Evolutionary conservation across 2,888 invertebrate genomes (phyloP).

Genomic region (Mesorhabditis spiculigera): DNA sequence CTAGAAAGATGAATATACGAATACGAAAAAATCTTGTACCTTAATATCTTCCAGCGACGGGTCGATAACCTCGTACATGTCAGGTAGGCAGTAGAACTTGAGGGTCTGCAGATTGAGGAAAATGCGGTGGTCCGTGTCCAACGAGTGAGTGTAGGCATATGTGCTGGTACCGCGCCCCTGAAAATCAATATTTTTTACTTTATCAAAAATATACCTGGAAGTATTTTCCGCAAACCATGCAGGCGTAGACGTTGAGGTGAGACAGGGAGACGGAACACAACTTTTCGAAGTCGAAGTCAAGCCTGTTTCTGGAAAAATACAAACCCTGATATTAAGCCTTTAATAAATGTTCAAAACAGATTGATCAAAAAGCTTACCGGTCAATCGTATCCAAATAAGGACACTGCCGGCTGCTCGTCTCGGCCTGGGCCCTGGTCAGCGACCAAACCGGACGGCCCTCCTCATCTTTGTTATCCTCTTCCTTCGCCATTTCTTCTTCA

Average conservation of each 20-base stretch:
- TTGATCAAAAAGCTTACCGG: slow-evolving; percentile 63
- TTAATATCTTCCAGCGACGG: slow-evolving; percentile 90
- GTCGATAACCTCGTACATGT: slow-evolving; percentile 98
- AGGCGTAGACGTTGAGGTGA: slow-evolving; percentile 97
- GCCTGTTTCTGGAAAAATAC: slow-evolving; percentile 68
- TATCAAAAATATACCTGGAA: slow-evolving; percentile 68
- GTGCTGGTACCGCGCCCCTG: slow-evolving; percentile 93
- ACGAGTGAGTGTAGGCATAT: slow-evolving; percentile 97
- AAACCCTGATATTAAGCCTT: slow-evolving; percentile 6
- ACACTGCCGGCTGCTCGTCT: slow-evolving; percentile 64
- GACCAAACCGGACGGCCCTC: slow-evolving; percentile 50
- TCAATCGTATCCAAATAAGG: slow-evolving; percentile 98
- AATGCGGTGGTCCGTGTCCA: slow-evolving; percentile 95
- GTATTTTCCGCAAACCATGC: slow-evolving; percentile 97
- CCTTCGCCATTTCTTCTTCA: slow-evolving; percentile 26
- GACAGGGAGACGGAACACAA: slow-evolving; percentile 94
- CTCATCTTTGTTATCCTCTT: slow-evolving; percentile 22
- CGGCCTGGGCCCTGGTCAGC: slow-evolving; percentile 47
- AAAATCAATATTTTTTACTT: slow-evolving; percentile 11
- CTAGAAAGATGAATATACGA: slow-evolving; percentile 55
- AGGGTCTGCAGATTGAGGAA: slow-evolving; percentile 87
- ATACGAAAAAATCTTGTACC: slow-evolving; percentile 52
- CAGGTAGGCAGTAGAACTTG: slow-evolving; percentile 96
- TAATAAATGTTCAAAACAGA: background rate
- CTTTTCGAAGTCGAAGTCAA: slow-evolving; percentile 99